These are phyloP conservation scores for Ictalurus furcatus DNA, from an alignment of 2,113 vertebrate genomes.

Conservation along the genomic window DNA sequence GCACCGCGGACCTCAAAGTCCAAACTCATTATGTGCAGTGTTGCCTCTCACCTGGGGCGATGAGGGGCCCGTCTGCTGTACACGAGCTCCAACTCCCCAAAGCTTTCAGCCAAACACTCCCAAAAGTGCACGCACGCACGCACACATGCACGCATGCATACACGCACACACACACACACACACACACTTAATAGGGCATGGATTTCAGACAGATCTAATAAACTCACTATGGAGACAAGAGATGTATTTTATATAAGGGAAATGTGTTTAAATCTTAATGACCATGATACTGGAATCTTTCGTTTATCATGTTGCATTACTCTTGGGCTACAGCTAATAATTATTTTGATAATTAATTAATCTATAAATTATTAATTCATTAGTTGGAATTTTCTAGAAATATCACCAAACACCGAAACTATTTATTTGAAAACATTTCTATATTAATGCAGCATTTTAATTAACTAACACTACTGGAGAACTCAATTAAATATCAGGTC, in stretches of 20 bases:
- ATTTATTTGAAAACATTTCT: background rate
- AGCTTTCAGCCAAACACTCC: background rate
- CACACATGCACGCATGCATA: background rate
- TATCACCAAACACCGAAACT: background rate
- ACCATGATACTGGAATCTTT: background rate
- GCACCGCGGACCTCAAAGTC: slow-evolving; percentile 39
- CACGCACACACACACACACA: background rate
- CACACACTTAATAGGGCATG: background rate
- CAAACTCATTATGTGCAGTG: slow-evolving; percentile 41
- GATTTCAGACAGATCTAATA: slow-evolving; percentile 9
- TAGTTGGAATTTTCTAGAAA: background rate
- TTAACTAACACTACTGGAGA: no score
- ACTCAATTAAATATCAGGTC: no score
- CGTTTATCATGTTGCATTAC: background rate
- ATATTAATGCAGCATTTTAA: no score
- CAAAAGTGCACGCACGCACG: background rate
- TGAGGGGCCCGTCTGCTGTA: slow-evolving; percentile 31
- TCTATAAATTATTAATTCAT: background rate
- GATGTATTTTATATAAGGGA: background rate
- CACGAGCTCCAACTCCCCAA: slow-evolving; percentile 8
- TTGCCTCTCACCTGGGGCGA: slow-evolving; percentile 37
- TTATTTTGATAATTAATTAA: background rate
- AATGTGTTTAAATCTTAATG: background rate
- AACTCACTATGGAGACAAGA: slow-evolving; percentile 16
- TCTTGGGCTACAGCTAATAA: background rate